Base-by-base conservation (phyloP, 2,113 vertebrate species). In the Illadopsis cleaveri region DNA sequence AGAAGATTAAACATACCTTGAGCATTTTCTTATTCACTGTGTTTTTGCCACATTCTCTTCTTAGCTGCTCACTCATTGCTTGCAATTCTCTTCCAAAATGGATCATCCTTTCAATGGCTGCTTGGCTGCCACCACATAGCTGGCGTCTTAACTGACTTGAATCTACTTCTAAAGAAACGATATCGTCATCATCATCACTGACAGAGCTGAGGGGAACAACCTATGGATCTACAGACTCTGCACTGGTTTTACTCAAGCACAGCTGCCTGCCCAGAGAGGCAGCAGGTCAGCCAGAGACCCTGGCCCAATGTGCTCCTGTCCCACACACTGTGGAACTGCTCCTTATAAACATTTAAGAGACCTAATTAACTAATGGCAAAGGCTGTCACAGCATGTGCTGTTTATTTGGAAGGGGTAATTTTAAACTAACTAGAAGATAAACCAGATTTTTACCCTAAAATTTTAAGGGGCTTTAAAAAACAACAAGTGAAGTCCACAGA, bases 91-190 rank as follows among this genome's bases (percentile, higher is more conserved):
- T 98, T 89, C 99, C 99, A 81, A 99, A 99, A 86, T 99, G 99
- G 97, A 99, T 99, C 99, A 99, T 99, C 71, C 99, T 98, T 97
- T 99, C 99, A 30, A 99, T 99, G 78, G 99, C 99, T 0, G 99
- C 99, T 94, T 99, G 99, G 97, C 99, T 99, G 66, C 99, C 99
- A 15, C 99, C 99, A 30, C 99, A 99, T 18, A 99, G 96, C 97
- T 99, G 99, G 76, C 99, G 98, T 97, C 99, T 98, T 85, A 99
- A 97, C 97, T 99, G 99, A 94, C 98, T 98, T 0, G 99, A 98
- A 79, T 99, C 99, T 97, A 99, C 99, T 96, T 99, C 99, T 99
- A 98, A 89, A 94, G 93, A 91, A 91, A 69, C 1, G 18, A 82
- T 4, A 96, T 6, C 38, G 8, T 96, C 96, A 89, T 90, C 79